Conservation (phyloP, 2,797 vertebrate genomes). For the Schizothorax lantsangensis region DNA sequence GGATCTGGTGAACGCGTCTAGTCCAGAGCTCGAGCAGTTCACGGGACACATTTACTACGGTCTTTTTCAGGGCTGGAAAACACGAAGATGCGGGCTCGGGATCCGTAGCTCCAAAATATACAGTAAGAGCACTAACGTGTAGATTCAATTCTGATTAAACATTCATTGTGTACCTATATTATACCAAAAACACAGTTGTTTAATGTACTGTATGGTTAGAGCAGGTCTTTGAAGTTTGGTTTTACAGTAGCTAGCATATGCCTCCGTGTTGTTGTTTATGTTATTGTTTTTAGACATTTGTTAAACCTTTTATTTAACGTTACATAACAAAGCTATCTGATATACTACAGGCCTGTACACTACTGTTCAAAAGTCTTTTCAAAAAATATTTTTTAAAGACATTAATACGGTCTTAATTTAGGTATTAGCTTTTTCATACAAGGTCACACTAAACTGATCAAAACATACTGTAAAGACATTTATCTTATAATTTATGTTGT, state of each 20-base stretch:
- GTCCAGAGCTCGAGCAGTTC: conserved; percentile 90
- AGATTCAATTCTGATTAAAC: background rate
- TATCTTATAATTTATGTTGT: too few relatives aligned
- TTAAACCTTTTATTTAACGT: background rate
- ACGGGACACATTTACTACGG: conserved; percentile 92
- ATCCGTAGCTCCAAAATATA: conserved; percentile 87
- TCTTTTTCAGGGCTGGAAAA: conserved; percentile 90
- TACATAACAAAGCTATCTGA: background rate
- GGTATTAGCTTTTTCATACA: background rate
- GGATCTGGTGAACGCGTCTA: conserved; percentile 93
- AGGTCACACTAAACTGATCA: too few relatives aligned
- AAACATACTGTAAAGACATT: too few relatives aligned
- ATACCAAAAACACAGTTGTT: background rate
- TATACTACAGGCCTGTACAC: background rate
- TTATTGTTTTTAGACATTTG: background rate
- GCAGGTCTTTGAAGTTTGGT: background rate
- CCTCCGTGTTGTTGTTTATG: background rate
- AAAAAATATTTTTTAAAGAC: background rate
- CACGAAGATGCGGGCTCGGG: conserved; percentile 90
- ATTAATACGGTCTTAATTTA: background rate
- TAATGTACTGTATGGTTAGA: background rate
- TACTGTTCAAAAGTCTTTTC: background rate
- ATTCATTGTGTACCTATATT: background rate
- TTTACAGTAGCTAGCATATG: background rate
- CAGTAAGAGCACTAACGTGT: conserved; percentile 81